Percentiles rank a stretch among this genome's conserved stretches.
Conservation (phyloP, 2,888 invertebrate species). For the Drosophila differens region DNA sequence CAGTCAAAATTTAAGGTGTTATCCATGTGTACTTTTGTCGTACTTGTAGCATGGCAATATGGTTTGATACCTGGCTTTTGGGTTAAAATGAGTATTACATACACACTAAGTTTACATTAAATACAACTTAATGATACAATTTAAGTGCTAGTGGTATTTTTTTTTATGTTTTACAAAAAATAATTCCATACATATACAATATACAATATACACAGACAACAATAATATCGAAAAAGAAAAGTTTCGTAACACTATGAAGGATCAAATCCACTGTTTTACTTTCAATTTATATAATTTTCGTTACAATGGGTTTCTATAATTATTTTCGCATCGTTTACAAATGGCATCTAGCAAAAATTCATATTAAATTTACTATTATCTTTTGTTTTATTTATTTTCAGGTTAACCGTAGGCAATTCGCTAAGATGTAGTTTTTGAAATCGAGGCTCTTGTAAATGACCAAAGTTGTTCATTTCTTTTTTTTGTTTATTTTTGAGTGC, state of each 20-base stretch:
- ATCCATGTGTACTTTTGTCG: background rate
- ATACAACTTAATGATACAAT: conserved; percentile 42
- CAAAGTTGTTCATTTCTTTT: conserved; percentile 16
- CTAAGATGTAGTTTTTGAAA: conserved; percentile 34
- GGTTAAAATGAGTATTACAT: conserved; percentile 38
- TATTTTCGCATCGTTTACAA: conserved; percentile 29
- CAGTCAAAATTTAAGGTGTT: background rate
- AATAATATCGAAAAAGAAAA: conserved; percentile 61
- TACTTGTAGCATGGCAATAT: background rate
- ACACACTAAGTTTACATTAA: conserved; percentile 41
- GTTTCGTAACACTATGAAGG: conserved; percentile 82
- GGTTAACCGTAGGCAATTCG: conserved; percentile 50
- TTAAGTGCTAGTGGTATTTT: conserved; percentile 35
- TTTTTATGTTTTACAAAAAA: conserved; percentile 16
- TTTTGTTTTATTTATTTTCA: conserved; percentile 6
- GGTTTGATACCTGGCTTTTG: conserved; percentile 20
- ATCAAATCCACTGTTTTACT: conserved; percentile 86
- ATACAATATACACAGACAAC: conserved; percentile 61
- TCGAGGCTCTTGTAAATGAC: conserved; percentile 15
- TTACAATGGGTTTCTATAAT: conserved; percentile 46
- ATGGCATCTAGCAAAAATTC: conserved; percentile 53
- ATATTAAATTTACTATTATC: background rate
- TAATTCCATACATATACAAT: conserved; percentile 66
- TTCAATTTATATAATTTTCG: conserved; percentile 78
- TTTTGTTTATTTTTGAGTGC: conserved; percentile 2